Base-by-base conservation (phyloP, 2,113 vertebrate genomes). In the Dicaeum eximium region DNA sequence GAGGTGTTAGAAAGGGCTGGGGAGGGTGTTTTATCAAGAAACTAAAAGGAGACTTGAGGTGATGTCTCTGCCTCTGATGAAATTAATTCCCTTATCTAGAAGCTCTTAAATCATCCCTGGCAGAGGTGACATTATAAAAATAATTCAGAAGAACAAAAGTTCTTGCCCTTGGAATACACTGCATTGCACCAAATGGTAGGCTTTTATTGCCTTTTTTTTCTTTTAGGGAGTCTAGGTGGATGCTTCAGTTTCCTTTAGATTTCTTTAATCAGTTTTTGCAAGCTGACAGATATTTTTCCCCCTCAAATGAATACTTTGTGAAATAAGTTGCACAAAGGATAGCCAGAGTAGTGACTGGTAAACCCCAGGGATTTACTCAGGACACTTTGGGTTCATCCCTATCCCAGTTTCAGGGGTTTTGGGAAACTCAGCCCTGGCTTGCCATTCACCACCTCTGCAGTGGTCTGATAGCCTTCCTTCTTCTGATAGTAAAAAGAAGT, bases 91-190 rank as follows among this genome's bases (percentile, higher is more conserved):
- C 91, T 92, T 95, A 96, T 95, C 86, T 88, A 44, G 40, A 93
- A 95, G 70, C 83, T 94, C 92, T 92, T 96, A 95, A 94, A 96
- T 97, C 92, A 95, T 93, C 66, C 77, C 64, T 93, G 80, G 69
- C 72, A 93, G 91, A 91, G 82, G 86, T 93, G 83, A 88, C 80
- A 86, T 94, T 95, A 93, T 86, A 94, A 92, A 94, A 94, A 83
- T 88, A 94, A 91, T 93, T 64, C 80, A 64, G 47, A 80, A 88
- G 94, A 94, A 88, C 88, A 71, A 56, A 94, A 93, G 83, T 84
- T 95, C 92, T 94, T 3, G 22, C 75, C 91, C 88, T 88, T 91
- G 88, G 67, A 95, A 66, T 58, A 84, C 60, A 74, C 88, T 91
- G 80, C 94, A 96, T 86, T 94, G 92, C 95, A 86, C 88, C 88